Evolutionary conservation across 2,888 invertebrate genomes (phyloP), one percentile per base, ranked within the genome.

Genomic region (Dolichopus griseipennis): DNA sequence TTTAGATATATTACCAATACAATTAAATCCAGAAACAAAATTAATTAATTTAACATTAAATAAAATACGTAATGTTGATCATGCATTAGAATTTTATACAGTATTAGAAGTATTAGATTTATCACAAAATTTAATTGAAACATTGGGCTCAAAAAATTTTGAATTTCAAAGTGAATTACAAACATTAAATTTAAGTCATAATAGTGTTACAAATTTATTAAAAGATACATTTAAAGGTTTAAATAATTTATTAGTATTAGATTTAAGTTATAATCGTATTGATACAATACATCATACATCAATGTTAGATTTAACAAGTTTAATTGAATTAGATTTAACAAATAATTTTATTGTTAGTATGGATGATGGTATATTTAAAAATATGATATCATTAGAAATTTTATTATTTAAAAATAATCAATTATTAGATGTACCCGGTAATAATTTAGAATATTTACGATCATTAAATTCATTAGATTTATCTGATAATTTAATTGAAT

Each of bases 31-130:
- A 62, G 92, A 92, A 78, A 87, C 92, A 66, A 88, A 87, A 67
- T 88, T 89, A 81, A 89, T 95, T 77, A 90, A 91, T 78, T 86
- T 95, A 69, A 89, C 90, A n/a, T 86, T 88, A 78, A 95, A 95
- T 81, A 87, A 88, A 73, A 92, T 96, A 77, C 85, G 87, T 76
- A 88, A 87, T 76, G 85, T 95, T 9, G 88, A 90, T 72, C 90
- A 89, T 78, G 88, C 91, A 22, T 86, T 94, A 76, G 86, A 85
- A 66, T 90, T 93, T 82, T 94, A 94, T 82, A 87, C 88, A 72
- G 88, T 90, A 76, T 85, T 96, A 61, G 87, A 89, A 75, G 86
- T 87, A 67, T 85, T 96, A 72, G 93, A 96, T 78, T 85, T 95
- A 66, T 91, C 93, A 20, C 85, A 86, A 78, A 95, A 95, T 82